Evolutionary conservation across 2,888 invertebrate genomes (phyloP).

Genomic region (Hipparchia sbordonii): DNA sequence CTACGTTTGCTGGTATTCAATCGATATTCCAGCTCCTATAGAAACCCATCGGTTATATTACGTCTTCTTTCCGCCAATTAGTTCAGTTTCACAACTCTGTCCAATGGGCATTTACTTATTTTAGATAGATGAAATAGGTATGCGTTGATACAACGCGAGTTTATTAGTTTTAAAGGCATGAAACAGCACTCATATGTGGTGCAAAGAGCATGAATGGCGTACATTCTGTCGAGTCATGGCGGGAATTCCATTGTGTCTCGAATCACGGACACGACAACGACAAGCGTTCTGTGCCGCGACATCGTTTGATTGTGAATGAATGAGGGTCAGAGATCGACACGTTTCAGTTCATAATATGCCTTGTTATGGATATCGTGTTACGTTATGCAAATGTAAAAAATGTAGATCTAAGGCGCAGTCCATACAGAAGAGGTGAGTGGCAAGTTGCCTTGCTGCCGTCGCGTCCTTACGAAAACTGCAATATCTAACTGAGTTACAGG

Average conservation of each 20-base stretch:
- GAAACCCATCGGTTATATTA: no score
- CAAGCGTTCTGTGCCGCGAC: conserved; percentile 64
- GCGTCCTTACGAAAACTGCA: no score
- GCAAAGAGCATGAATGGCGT: conserved; percentile 67
- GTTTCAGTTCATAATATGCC: conserved; percentile 55
- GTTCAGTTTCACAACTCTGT: no score
- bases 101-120: no score
- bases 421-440: not conserved
- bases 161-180: conserved; percentile 21
- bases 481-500: no score
- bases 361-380: conserved; percentile 63
- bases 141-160: not conserved
- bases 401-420: conserved; percentile 4
- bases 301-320: conserved; percentile 79
- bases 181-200: conserved; percentile 35
- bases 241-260: conserved; percentile 77
- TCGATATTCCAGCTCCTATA: no score
- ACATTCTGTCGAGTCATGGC: conserved; percentile 74
- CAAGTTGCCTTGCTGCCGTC: not conserved
- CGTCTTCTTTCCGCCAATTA: no score
- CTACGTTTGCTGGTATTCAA: no score
- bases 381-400: conserved; percentile 32
- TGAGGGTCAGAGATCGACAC: conserved; percentile 76
- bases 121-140: not conserved
- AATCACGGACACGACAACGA: conserved; percentile 68